Base-by-base conservation (phyloP, 2,888 invertebrate genomes). In the Drosophila formosana region DNA sequence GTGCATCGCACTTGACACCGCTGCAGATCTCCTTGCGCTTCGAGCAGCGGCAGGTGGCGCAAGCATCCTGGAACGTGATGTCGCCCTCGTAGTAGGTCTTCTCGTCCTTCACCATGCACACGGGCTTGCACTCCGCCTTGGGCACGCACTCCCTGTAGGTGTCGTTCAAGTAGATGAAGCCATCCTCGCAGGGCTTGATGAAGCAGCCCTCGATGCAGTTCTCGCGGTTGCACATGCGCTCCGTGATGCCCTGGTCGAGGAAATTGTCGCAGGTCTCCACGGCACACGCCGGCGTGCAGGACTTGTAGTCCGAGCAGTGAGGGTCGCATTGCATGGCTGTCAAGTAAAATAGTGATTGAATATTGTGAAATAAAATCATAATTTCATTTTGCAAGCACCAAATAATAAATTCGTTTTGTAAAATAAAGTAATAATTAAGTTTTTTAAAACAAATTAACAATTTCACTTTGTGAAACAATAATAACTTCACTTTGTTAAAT, bases 261-360 rank as follows among this genome's bases (percentile, higher is more conserved):
- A 95, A 94, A 89, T 97, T 97, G 80, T 97, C 97, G 88, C 98
- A 98, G 0, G 97, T 97, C 91, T 96, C 96, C 9, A 94, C 93
- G 0, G 97, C 97, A 82, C 98, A 98, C 3, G 97, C 94, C 0
- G 96, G 94, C 13, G 98, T 93, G 89, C 98, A 98, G 0, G 97
- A 94, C 70, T 95, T 95, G 93, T 98, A 98, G 60, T 94, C 94
- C 0, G 96, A 95, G 80, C 97, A 97, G 47, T 94, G 94, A 80
- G 96, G 95, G 90, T 97, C 97, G 85, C 98, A 98, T 92, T 98
- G 97, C 93, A 98, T 96, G 0, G 98, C 97, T 97, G 91, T 1
- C 9, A n/a, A 8, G 18, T 18, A 18, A 18, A 18, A 18, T 18
- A 18, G 18, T 18, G 18, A 18, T 18, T 0, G 0, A 1, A 3